These are phyloP conservation scores for Drosophila rubida DNA, from an alignment of 2,888 invertebrate genomes.

Conservation along the genomic window DNA sequence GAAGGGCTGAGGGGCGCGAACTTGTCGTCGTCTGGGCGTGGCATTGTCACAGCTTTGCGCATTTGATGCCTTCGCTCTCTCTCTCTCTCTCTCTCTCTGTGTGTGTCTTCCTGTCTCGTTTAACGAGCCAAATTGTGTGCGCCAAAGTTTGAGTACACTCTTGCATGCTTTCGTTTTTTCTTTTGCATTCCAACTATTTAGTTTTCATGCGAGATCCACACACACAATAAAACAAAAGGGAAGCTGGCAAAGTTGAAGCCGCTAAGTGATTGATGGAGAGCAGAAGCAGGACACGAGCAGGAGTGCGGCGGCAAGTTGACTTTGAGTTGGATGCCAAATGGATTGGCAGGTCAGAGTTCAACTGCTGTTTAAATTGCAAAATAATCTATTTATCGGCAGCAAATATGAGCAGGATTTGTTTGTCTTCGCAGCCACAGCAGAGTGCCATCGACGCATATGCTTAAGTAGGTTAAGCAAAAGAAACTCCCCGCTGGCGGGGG, in stretches of 20 bases:
- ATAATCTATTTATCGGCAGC: constrained; percentile 9
- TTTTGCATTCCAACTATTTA: constrained; percentile 27
- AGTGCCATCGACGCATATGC: neutral
- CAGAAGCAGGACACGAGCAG: constrained; percentile 5
- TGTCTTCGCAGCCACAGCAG: no score
- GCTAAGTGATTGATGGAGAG: constrained; percentile 55
- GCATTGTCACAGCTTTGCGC: constrained; percentile 47
- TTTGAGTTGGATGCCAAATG: constrained; percentile 30
- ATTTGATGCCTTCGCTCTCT: constrained; percentile 55
- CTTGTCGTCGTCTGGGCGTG: constrained; percentile 50
- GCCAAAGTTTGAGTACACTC: constrained; percentile 32
- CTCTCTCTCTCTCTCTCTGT: constrained; percentile 13
- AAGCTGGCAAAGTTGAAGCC: constrained; percentile 43
- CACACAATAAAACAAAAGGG: neutral
- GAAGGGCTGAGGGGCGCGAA: neutral
- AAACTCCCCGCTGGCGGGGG: neutral
- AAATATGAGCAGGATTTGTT: constrained; percentile 1
- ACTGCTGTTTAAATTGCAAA: constrained; percentile 12
- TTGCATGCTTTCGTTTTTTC: neutral
- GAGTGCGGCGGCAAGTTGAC: constrained; percentile 44
- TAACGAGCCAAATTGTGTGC: constrained; percentile 65
- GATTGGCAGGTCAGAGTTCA: constrained; percentile 26
- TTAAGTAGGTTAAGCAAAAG: neutral
- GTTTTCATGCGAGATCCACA: constrained; percentile 7
- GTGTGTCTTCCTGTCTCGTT: constrained; percentile 33